Base-by-base conservation (phyloP, 2,797 vertebrate species). In the Mus spretus region DNA sequence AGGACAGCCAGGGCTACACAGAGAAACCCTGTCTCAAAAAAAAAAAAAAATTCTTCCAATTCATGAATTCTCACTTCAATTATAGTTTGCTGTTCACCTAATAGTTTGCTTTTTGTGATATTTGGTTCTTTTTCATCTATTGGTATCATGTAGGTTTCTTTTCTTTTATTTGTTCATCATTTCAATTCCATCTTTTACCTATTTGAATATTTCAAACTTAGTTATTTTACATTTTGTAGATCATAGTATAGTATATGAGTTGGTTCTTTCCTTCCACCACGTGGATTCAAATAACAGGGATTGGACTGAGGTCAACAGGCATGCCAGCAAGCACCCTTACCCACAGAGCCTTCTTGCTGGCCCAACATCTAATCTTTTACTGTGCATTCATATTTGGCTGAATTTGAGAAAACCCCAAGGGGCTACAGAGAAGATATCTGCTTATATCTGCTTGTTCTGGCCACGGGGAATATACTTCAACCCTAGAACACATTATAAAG, bases 131-230 rank as follows among this genome's bases (percentile, higher is more conserved):
- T 97, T 91, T 59, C 75, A 81, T 79, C 47, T 75, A 26, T 40
- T 75, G 13, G 74, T 44, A 28, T 83, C 2, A 40, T 83, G 13
- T 61, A 28, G 24, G 20, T 17, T 53, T 50, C 50, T 50, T 50
- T 44, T 63, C 14, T 28, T 40, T 22, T 61, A 19, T 63, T 57
- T 37, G 31, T 1, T 94, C 24, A 83, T 34, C 19, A 79, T 94
- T 94, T 95, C 59, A 89, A 82, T 91, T 90, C 11, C 11, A 82
- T 53, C 34, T 92, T 79, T 87, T 91, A 89, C 44, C 65, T 89
- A 57, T 47, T 91, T 92, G 84, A 92, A 81, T 31, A 94, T 40
- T 89, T 91, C 59, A 65, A 57, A 90, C 28, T 95, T 90, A 84
- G 2, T n/a, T 89, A 61, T 77, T 95, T 89, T 50, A 80, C 70